Percentiles rank a stretch among this genome's conserved stretches.
These are phyloP conservation scores for Phenganax stokvisi DNA, from an alignment of 92 coral and sea anemone species.

Conservation along the genomic window DNA sequence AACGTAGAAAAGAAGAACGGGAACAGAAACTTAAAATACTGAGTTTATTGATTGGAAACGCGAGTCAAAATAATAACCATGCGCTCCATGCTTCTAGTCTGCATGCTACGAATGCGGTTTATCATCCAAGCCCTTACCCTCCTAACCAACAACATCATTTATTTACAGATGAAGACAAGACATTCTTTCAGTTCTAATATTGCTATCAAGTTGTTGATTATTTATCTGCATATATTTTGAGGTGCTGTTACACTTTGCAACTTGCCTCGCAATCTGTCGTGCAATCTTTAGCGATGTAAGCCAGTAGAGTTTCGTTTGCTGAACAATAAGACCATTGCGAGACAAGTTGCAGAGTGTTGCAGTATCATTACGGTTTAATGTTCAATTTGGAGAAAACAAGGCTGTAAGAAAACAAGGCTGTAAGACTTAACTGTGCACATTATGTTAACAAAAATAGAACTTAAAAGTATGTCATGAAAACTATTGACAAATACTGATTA, in stretches of 20 bases:
- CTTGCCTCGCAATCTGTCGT: neutral
- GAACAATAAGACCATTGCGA: too few species aligned
- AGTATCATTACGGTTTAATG: too few species aligned
- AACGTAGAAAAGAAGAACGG: neutral
- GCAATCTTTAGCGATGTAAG: too few species aligned
- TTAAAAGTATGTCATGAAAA: too few species aligned
- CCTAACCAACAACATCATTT: neutral
- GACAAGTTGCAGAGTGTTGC: too few species aligned
- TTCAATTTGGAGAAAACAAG: too few species aligned
- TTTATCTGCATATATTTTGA: neutral
- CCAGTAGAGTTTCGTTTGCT: too few species aligned
- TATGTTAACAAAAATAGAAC: too few species aligned
- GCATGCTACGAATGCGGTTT: conserved; percentile 1
- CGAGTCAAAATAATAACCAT: neutral
- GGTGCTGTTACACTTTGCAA: neutral
- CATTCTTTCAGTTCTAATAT: neutral
- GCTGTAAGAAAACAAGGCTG: too few species aligned
- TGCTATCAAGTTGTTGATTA: neutral
- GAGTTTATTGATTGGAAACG: neutral
- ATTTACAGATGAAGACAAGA: neutral
- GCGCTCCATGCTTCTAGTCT: neutral
- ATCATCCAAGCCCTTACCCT: neutral
- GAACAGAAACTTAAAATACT: neutral
- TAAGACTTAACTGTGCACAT: too few species aligned
- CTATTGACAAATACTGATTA: too few species aligned